Conservation (phyloP, 2,888 invertebrate species). For the Volucella zonaria region DNA sequence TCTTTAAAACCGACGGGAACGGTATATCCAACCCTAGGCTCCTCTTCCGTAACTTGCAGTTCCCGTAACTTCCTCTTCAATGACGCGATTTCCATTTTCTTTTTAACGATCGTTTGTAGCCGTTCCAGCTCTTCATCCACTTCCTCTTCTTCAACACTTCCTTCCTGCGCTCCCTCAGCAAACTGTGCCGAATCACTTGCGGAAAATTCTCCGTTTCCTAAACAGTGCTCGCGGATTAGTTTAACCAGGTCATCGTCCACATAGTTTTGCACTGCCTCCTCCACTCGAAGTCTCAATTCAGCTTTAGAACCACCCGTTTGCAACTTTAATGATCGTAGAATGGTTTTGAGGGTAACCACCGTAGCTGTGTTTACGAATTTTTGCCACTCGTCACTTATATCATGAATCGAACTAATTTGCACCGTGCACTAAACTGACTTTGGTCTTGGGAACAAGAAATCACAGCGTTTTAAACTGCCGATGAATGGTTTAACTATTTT, state of each 20-base stretch:
- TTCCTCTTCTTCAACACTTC: not conserved
- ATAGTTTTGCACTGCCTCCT: slow-evolving; percentile 1
- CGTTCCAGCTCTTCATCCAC: not conserved
- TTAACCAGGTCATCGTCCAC: not conserved
- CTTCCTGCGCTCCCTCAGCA: not conserved
- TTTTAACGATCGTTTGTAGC: too few relatives aligned
- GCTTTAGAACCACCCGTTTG: slow-evolving; percentile 5
- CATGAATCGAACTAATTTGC: not conserved
- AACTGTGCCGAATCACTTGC: not conserved
- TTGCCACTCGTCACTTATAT: slow-evolving; percentile 22
- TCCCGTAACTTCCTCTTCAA: slow-evolving; percentile 1
- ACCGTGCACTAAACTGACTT: slow-evolving; percentile 1
- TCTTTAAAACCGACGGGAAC: slow-evolving; percentile 15
- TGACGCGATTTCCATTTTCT: not conserved
- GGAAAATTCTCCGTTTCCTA: too few relatives aligned
- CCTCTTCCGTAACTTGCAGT: not conserved
- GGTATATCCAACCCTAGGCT: not conserved
- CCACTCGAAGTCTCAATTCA: slow-evolving; percentile 17
- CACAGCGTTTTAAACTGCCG: too few relatives aligned
- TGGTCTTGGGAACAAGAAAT: too few relatives aligned
- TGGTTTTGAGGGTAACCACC: slow-evolving; percentile 7
- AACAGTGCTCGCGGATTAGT: too few relatives aligned
- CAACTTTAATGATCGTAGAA: slow-evolving; percentile 1
- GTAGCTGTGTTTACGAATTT: slow-evolving; percentile 13
- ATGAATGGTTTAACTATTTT: too few relatives aligned